Conservation (phyloP, 2,888 invertebrate species). For the Himalopsyche anomala region DNA sequence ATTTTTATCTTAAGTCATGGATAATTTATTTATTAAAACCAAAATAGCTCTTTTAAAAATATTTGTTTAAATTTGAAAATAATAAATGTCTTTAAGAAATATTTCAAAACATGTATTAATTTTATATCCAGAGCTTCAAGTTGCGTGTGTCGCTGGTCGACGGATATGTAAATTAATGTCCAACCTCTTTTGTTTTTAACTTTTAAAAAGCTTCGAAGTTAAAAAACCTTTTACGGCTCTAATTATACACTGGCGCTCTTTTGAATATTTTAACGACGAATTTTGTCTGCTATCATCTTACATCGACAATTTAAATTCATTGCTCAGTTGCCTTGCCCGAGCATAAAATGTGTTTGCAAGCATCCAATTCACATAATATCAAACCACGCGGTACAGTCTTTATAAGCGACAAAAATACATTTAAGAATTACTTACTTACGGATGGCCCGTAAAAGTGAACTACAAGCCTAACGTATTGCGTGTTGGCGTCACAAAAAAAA, state of each 20-base stretch:
- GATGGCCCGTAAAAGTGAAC: background rate
- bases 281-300: conserved; percentile 45
- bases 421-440: background rate
- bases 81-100: background rate
- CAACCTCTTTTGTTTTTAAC: conserved; percentile 53
- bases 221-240: conserved; percentile 60
- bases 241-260: conserved; percentile 59
- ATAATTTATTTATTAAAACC: too few species aligned
- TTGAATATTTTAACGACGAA: conserved; percentile 63
- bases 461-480: background rate
- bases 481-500: background rate
- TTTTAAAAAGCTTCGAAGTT: conserved; percentile 55
- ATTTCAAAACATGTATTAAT: conserved; percentile 40
- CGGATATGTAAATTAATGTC: conserved; percentile 60
- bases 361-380: background rate
- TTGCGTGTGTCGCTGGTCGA: conserved; percentile 45
- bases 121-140: conserved; percentile 32
- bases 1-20: too few species aligned
- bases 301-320: conserved; percentile 5
- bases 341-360: background rate
- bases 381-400: background rate
- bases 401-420: background rate
- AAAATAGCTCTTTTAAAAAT: too few species aligned
- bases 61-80: too few species aligned
- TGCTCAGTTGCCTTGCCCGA: conserved; percentile 39